These are phyloP conservation scores for Gallinago undulata DNA, from an alignment of 2,113 vertebrate species.

Conservation along the genomic window DNA sequence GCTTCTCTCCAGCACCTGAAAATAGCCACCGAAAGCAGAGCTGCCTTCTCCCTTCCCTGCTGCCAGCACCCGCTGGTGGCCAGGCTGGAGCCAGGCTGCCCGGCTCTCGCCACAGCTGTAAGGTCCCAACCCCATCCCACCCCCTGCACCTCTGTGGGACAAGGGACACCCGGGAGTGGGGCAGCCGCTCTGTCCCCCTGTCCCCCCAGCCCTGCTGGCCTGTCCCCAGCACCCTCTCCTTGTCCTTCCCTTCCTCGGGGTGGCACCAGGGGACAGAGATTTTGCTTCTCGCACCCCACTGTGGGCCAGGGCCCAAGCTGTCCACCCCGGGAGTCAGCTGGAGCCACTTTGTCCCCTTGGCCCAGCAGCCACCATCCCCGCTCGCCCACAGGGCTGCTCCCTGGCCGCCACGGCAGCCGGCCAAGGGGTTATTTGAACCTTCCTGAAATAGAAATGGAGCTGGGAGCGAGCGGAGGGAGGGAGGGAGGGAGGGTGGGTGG, in stretches of 20 bases:
- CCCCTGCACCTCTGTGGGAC: background rate
- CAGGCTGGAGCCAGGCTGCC: background rate
- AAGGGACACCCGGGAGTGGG: background rate
- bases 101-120: background rate
- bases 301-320: background rate
- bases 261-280: background rate
- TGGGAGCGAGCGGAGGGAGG: rapidly evolving
- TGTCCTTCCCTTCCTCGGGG: background rate
- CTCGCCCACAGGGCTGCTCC: background rate
- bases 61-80: background rate
- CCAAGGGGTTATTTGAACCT: conserved; percentile 17
- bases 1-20: conserved; percentile 65
- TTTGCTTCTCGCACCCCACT: rapidly evolving
- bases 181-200: rapidly evolving
- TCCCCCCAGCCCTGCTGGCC: background rate
- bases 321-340: background rate
- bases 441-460: conserved; percentile 10
- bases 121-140: background rate
- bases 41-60: conserved; percentile 1
- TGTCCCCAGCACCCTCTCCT: background rate
- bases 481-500: background rate
- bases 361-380: rapidly evolving
- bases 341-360: background rate
- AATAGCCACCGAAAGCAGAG: conserved; percentile 66
- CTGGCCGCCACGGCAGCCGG: background rate